Percentiles rank a stretch among this genome's conserved stretches.
These are phyloP conservation scores for Jordanella pulchra DNA, from an alignment of 2,797 vertebrate species.

Conservation along the genomic window DNA sequence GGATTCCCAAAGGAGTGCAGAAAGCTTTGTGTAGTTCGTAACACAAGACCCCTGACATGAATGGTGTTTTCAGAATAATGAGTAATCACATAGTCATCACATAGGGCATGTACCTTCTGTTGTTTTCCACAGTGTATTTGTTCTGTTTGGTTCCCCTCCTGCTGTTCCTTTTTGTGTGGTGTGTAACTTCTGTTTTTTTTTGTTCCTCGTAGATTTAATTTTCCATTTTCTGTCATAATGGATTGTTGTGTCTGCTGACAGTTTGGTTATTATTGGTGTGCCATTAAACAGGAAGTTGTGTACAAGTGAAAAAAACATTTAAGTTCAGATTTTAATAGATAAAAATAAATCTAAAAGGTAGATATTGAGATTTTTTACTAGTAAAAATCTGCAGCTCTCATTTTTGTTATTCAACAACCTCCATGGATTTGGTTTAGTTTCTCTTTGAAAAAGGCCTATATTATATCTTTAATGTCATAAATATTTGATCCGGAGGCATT, in stretches of 20 bases:
- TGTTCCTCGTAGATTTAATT: constrained; percentile 25
- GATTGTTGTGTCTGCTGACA: neutral
- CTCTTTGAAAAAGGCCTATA: constrained; percentile 19
- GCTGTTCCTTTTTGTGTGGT: constrained; percentile 33
- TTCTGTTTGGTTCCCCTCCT: constrained; percentile 42
- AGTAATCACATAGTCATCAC: constrained; percentile 68
- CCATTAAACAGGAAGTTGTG: neutral
- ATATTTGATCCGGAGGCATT: constrained; percentile 19
- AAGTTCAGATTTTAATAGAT: neutral
- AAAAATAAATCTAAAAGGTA: constrained; percentile 5
- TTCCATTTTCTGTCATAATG: constrained; percentile 35
- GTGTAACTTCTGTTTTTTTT: constrained; percentile 15
- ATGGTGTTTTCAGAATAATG: constrained; percentile 65
- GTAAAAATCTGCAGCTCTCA: constrained; percentile 1
- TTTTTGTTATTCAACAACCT: constrained; percentile 19
- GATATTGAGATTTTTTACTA: constrained; percentile 8
- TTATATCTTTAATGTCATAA: constrained; percentile 21
- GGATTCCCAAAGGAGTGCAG: constrained; percentile 31
- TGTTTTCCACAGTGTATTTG: constrained; percentile 44
- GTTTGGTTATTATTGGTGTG: constrained; percentile 21
- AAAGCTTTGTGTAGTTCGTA: constrained; percentile 66
- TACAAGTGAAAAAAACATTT: neutral
- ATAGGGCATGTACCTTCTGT: constrained; percentile 64
- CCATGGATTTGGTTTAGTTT: neutral
- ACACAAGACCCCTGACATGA: constrained; percentile 68